Percentiles rank a stretch among this genome's conserved stretches.
Conservation (phyloP, 2,797 vertebrate species). For the Gorsachius magnificus region DNA sequence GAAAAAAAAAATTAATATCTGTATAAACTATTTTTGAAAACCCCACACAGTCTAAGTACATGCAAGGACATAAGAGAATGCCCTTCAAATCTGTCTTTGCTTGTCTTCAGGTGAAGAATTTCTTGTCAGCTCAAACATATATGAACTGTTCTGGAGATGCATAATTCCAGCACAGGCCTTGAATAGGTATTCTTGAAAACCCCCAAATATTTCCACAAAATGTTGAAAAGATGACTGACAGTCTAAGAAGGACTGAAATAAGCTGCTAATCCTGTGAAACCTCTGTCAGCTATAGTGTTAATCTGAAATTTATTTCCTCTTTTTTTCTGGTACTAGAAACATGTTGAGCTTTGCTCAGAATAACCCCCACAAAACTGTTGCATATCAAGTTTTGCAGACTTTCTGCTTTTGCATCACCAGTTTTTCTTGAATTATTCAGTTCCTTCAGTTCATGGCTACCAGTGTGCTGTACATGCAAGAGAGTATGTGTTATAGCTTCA, state of each 20-base stretch:
- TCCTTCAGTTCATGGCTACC: not conserved
- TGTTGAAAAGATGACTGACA: not conserved
- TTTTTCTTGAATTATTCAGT: slow-evolving; percentile 14
- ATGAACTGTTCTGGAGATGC: not conserved
- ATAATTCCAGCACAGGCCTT: not conserved
- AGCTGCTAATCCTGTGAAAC: not conserved
- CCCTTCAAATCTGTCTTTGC: not conserved
- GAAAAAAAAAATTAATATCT: not conserved
- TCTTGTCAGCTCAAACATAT: not conserved
- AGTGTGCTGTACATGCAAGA: not conserved
- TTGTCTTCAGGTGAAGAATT: not conserved
- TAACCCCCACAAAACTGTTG: not conserved
- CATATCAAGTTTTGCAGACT: not conserved
- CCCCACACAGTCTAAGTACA: not conserved
- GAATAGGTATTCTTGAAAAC: not conserved
- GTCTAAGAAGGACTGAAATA: not conserved
- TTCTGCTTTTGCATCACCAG: not conserved
- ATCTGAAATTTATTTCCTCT: not conserved
- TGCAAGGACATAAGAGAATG: not conserved
- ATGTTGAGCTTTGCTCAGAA: not conserved
- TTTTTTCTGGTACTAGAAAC: not conserved
- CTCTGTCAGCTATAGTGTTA: not conserved
- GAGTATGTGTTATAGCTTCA: not conserved
- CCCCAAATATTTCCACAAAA: not conserved
- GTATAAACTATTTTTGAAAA: not conserved